Evolutionary conservation across 2,113 vertebrate species (phyloP).

Genomic region (Apaloderma vittatum): DNA sequence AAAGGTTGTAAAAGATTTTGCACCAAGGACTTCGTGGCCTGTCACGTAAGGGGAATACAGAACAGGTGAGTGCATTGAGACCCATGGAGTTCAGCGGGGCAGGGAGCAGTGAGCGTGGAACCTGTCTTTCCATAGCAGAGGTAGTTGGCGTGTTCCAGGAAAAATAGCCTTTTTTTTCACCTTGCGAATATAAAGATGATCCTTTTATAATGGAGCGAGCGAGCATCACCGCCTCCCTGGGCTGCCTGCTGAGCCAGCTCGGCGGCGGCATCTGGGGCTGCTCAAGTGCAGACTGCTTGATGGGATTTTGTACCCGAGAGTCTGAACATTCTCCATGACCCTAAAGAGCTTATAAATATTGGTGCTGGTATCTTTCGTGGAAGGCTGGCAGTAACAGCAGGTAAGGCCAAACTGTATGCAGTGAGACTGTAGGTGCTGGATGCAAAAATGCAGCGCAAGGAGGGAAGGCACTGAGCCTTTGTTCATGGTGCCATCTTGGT

Average conservation of each 20-base stretch:
- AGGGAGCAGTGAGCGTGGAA: neutral
- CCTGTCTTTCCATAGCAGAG: neutral
- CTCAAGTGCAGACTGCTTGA: rapidly evolving
- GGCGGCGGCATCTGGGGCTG: rapidly evolving
- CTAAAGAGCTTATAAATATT: neutral
- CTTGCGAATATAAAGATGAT: neutral
- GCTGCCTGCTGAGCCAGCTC: neutral
- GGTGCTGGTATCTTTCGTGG: neutral
- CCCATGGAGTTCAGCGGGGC: rapidly evolving
- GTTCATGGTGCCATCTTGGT: rapidly evolving
- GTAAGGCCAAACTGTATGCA: neutral
- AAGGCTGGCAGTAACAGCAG: neutral
- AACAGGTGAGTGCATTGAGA: neutral
- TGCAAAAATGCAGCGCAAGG: neutral
- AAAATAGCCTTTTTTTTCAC: neutral
- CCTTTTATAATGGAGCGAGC: neutral
- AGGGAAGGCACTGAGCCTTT: neutral
- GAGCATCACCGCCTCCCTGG: neutral
- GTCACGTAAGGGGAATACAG: neutral
- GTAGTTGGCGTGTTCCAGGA: rapidly evolving
- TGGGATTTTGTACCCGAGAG: no score
- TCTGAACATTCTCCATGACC: neutral
- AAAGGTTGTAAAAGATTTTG: neutral
- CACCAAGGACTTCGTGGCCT: rapidly evolving
- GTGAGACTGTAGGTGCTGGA: neutral